phyloP scores from a whole-genome alignment of 2,797 vertebrate genomes.

The Cirrhinus mrigala region DNA sequence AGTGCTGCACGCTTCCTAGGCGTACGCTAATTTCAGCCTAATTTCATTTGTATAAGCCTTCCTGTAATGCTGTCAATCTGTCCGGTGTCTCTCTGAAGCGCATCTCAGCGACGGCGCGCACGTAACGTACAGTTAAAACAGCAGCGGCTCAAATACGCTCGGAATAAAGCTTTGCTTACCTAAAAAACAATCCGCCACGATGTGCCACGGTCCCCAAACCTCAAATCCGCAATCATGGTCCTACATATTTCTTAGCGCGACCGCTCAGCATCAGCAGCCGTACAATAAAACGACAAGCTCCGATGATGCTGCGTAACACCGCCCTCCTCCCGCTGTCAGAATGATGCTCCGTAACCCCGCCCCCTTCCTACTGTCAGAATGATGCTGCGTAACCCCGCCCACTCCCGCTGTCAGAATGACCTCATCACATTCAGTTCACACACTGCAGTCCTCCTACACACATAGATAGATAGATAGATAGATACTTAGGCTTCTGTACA shows the following conservation, averaged over 20 bases:
- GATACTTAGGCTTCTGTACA: not conserved
- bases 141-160: not conserved
- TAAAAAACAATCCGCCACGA: constrained; percentile 67
- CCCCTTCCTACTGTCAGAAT: constrained; percentile 72
- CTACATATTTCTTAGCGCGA: constrained; percentile 59
- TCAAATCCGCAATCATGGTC: constrained; percentile 77
- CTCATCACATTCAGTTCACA: constrained; percentile 65
- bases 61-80: not conserved
- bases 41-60: not conserved
- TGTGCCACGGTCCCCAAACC: constrained; percentile 65
- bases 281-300: constrained; percentile 73
- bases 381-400: constrained; percentile 82
- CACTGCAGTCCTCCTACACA: constrained; percentile 63
- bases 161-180: constrained; percentile 74
- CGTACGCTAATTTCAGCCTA: not conserved
- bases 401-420: constrained; percentile 74
- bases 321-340: constrained; percentile 69
- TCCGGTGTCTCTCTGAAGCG: not conserved
- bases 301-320: constrained; percentile 82
- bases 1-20: not conserved
- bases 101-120: not conserved
- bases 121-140: not conserved
- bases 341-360: constrained; percentile 82
- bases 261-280: constrained; percentile 85
- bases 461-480: not conserved